Percentiles rank a stretch among this genome's conserved stretches.
Conservation (phyloP, 2,797 vertebrate genomes). For the Tapera naevia region DNA sequence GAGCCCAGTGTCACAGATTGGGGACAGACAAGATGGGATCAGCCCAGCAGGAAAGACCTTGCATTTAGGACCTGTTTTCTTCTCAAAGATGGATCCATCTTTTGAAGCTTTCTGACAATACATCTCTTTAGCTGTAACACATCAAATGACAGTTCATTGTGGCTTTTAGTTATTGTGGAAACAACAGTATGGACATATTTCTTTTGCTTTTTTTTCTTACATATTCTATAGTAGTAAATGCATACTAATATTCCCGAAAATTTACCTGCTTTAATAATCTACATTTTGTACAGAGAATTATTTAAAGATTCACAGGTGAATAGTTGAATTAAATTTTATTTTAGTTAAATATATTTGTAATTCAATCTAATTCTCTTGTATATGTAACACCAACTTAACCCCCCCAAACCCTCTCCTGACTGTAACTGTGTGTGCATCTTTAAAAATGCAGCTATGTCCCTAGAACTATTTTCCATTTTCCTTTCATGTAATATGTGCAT, state of each 20-base stretch:
- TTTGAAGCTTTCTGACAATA: background rate
- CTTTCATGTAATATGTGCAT: constrained; percentile 55
- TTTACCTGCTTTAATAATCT: background rate
- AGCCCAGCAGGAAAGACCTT: background rate
- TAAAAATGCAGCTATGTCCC: background rate
- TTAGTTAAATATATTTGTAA: background rate
- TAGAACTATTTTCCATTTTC: background rate
- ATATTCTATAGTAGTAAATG: background rate
- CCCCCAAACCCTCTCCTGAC: background rate
- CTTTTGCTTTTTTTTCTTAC: background rate
- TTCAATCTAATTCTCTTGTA: background rate
- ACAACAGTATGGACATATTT: background rate
- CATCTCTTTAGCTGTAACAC: background rate
- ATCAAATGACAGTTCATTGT: background rate
- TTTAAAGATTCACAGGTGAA: background rate
- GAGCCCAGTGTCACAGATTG: background rate
- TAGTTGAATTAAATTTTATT: background rate
- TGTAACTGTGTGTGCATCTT: background rate
- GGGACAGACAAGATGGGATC: fast-evolving
- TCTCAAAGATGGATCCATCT: too few relatives aligned
- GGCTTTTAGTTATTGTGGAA: constrained; percentile 3
- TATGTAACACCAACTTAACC: background rate
- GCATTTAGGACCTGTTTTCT: too few relatives aligned
- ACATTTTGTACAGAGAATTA: background rate
- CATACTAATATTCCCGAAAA: background rate